A percentile compares a stretch with the other conserved stretches of the same genome.
These are phyloP conservation scores for Nymphalis urticae DNA, from an alignment of 2,888 invertebrate species.

Conservation along the genomic window DNA sequence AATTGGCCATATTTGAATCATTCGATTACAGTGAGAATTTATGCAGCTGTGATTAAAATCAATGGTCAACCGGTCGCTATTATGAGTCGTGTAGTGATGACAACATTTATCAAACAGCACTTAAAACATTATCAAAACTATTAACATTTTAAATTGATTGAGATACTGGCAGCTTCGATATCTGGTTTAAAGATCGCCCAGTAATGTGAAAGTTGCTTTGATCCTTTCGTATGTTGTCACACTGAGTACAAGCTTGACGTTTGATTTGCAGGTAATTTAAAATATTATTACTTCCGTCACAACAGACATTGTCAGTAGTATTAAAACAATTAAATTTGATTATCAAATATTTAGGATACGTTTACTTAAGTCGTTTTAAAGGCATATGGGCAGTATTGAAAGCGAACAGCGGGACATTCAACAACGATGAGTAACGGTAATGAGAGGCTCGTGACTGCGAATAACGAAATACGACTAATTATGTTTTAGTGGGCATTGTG, in stretches of 20 bases:
- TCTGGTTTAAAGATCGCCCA: too few species aligned
- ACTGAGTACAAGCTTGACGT: too few species aligned
- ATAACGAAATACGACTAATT: conserved; percentile 30
- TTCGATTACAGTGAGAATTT: conserved; percentile 27
- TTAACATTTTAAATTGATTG: not conserved
- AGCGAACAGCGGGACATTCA: conserved; percentile 1
- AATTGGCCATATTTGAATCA: conserved; percentile 30
- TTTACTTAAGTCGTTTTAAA: not conserved
- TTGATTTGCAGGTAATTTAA: too few species aligned
- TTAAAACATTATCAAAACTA: not conserved
- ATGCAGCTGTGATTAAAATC: conserved; percentile 26
- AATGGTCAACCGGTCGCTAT: conserved; percentile 12
- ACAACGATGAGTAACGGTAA: conserved; percentile 27
- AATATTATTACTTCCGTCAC: too few species aligned
- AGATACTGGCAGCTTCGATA: not conserved
- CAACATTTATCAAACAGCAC: conserved; percentile 5
- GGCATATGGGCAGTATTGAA: not conserved
- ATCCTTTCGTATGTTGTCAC: too few species aligned
- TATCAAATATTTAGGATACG: too few species aligned
- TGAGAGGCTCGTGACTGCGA: conserved; percentile 35
- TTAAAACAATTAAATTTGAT: too few species aligned
- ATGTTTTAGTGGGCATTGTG: conserved; percentile 22
- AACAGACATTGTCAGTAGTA: too few species aligned
- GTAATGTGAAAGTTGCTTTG: not conserved
- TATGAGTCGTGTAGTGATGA: conserved; percentile 1